Base-by-base conservation (phyloP, 2,888 invertebrate species). In the Microctonus brassicae region DNA sequence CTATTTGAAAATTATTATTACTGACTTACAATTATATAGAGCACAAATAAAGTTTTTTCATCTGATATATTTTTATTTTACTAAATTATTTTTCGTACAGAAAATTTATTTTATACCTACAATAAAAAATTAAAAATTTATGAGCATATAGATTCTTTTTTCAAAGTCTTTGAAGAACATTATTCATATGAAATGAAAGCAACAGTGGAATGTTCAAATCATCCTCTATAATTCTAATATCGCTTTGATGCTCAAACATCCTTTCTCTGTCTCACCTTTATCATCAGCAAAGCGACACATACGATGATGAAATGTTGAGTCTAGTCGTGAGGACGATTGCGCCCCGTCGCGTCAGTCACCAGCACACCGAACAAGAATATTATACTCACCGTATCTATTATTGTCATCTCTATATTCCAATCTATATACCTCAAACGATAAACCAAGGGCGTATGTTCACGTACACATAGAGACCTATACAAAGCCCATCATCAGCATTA, bases 201-300 rank as follows among this genome's bases (percentile, higher is more conserved):
- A 77, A 74, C 74, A 60, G 11, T 78, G 80, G 83, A 84, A 85
- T 84, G 82, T 74, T 76, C 82, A 80, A 81, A 85, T 86, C 84
- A 85, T 85, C 82, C 82, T 83, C 79, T 80, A 79, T 84, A 84
- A 85, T 85, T 83, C 82, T 76, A 69, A 39, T 80, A 84, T 73
- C 70, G 42, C 42, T 61, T 72, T 29, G 58, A 64, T 70, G 52
- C 66, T 81, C 74, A 74, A 78, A 78, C 76, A 79, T 80, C 79
- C 74, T 80, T 77, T 77, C 62, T 64, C 69, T 73, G 71, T 74
- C 65, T 75, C 74, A 65, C 79, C 76, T 73, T 75, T 1, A 47
- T 47, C 7, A 17, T 7, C 7, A 47, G 17, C 17, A 47, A 7
- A 47, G 47, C 47, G 17, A n/a, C 17, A 47, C 74, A 78, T 78